Evolutionary conservation across 2,888 invertebrate genomes (phyloP).

Genomic region (Drosophila pegasa): DNA sequence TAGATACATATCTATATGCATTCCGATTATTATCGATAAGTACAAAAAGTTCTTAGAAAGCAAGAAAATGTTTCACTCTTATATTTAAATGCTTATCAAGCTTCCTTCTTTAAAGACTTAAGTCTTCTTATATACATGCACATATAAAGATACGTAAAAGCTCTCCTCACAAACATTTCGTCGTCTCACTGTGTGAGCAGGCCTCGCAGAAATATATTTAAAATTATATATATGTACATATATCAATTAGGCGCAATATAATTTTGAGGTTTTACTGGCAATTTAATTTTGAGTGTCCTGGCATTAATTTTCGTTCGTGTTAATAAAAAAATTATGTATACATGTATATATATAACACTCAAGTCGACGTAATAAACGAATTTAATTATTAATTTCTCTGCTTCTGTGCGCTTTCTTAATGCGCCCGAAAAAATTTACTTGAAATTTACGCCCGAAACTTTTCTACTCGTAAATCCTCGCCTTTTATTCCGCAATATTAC

Average conservation of each 20-base stretch:
- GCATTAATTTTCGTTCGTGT: constrained; percentile 11
- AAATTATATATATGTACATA: background rate
- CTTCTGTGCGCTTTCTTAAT: constrained; percentile 15
- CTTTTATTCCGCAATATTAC: constrained; percentile 55
- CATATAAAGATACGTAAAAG: too few species aligned
- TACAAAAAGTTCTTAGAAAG: too few species aligned
- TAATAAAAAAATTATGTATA: constrained; percentile 1
- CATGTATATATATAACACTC: background rate
- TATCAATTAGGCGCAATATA: background rate
- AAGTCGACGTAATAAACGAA: constrained; percentile 23
- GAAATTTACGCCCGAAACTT: constrained; percentile 22
- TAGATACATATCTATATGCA: too few species aligned
- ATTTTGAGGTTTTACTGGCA: background rate
- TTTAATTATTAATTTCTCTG: constrained; percentile 42
- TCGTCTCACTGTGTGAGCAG: too few species aligned
- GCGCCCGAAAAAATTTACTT: constrained; percentile 17
- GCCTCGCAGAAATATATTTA: background rate
- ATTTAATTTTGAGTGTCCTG: background rate
- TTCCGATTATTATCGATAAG: too few species aligned
- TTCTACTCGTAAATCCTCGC: constrained; percentile 48
- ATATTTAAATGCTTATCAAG: too few species aligned
- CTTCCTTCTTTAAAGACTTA: too few species aligned
- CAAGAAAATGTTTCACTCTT: too few species aligned
- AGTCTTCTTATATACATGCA: too few species aligned
- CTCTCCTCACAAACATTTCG: too few species aligned